phyloP scores from a whole-genome alignment of 2,888 invertebrate species.

The Cephus rjabovi region DNA sequence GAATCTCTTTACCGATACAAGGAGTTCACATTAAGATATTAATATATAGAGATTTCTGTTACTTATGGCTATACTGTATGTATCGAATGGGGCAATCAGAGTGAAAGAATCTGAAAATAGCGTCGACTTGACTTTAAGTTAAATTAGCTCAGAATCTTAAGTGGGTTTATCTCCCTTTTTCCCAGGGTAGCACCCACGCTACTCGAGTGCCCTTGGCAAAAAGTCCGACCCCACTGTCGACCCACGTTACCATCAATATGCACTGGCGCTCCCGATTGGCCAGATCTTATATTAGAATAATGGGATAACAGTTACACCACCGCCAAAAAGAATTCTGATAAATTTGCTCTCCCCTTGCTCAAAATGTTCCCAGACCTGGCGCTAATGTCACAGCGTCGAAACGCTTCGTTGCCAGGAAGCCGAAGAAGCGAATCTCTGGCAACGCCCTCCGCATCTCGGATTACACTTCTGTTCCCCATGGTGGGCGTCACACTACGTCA shows the following conservation, averaged over 20 bases:
- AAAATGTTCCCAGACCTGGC: background rate
- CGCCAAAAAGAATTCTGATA: background rate
- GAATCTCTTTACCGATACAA: background rate
- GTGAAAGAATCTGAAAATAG: conserved; percentile 35
- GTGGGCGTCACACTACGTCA: conserved; percentile 49
- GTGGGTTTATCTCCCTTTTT: conserved; percentile 46
- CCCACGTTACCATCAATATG: conserved; percentile 25
- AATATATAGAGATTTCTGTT: background rate
- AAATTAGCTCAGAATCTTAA: conserved; percentile 35
- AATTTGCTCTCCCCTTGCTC: background rate
- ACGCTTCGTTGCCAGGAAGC: background rate
- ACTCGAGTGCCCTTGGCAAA: conserved; percentile 31
- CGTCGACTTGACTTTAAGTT: conserved; percentile 21
- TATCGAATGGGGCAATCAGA: conserved; percentile 28
- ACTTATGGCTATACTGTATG: background rate
- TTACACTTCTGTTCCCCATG: conserved; percentile 29
- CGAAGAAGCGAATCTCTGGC: conserved; percentile 21
- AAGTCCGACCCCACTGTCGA: conserved; percentile 23
- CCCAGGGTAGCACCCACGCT: conserved; percentile 35
- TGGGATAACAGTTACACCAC: background rate
- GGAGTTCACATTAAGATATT: background rate
- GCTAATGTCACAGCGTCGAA: background rate
- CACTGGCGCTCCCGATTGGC: background rate
- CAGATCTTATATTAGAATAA: background rate
- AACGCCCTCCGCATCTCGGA: conserved; percentile 29